A percentile compares a stretch with the other conserved stretches of the same genome.
Conservation (phyloP, 1,140 invertebrate genomes). For the Geopemphigus sp. region DNA sequence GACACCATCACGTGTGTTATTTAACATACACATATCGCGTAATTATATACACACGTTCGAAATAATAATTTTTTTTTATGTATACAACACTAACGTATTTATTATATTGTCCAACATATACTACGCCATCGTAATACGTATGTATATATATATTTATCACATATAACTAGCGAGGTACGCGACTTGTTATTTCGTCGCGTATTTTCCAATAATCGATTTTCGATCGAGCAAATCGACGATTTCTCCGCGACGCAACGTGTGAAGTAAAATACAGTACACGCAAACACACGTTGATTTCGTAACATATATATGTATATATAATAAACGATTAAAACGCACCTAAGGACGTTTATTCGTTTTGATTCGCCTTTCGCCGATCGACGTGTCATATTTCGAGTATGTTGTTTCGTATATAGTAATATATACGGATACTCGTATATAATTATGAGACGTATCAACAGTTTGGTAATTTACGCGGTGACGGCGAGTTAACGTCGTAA, state of each 20-base stretch:
- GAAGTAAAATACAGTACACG: background rate
- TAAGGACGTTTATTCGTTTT: background rate
- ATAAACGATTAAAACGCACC: background rate
- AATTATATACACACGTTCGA: background rate
- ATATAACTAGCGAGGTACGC: background rate
- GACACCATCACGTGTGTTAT: background rate
- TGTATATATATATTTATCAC: background rate
- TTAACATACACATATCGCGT: background rate
- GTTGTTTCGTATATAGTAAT: background rate
- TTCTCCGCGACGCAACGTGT: background rate
- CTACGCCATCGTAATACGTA: no score
- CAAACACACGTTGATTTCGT: background rate
- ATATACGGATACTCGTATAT: background rate
- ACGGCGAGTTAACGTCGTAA: background rate
- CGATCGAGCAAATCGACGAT: no score
- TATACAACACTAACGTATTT: no score
- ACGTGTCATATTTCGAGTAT: background rate
- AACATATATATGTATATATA: background rate
- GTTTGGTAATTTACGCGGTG: constrained; percentile 1
- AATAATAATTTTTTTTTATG: background rate
- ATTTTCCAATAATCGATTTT: constrained; percentile 10
- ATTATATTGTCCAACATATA: no score
- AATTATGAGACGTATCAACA: background rate
- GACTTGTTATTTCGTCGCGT: constrained; percentile 7
- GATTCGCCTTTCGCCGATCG: background rate